These are phyloP conservation scores for Coregonus ussuriensis DNA, from an alignment of 2,797 vertebrate species.

Conservation along the genomic window DNA sequence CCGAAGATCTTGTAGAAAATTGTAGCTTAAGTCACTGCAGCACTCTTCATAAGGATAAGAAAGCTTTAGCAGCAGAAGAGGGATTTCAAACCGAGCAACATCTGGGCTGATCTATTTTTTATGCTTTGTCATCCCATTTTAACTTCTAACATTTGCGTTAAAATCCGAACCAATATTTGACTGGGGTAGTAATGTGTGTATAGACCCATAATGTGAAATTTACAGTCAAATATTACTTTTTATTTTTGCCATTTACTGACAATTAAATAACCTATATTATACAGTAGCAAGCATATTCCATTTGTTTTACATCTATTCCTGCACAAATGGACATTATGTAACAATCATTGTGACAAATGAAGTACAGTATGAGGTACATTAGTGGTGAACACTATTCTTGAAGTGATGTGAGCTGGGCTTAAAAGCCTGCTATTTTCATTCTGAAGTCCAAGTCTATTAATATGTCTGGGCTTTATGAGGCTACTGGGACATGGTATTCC, in stretches of 20 bases:
- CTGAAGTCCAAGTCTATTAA: neutral
- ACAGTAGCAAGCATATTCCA: neutral
- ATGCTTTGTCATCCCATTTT: slow-evolving; percentile 44
- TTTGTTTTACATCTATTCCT: no score
- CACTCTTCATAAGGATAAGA: slow-evolving; percentile 4
- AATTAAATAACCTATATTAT: neutral
- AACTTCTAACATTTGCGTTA: slow-evolving; percentile 30
- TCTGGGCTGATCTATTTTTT: slow-evolving; percentile 58
- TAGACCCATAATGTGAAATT: neutral
- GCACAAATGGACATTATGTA: no score
- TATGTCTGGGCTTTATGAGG: neutral
- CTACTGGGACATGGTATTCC: neutral
- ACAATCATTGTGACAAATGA: neutral
- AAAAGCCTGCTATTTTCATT: neutral
- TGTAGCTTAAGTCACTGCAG: neutral
- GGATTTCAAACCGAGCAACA: slow-evolving; percentile 31
- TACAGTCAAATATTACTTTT: neutral
- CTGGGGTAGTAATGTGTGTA: neutral
- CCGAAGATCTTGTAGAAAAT: neutral
- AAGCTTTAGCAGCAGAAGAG: slow-evolving; percentile 18
- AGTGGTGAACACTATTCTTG: neutral
- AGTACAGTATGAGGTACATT: neutral
- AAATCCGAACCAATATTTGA: neutral
- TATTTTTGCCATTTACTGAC: neutral
- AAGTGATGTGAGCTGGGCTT: neutral